Evolutionary conservation across 2,113 vertebrate species (phyloP).

Genomic region (Paratilapia polleni): DNA sequence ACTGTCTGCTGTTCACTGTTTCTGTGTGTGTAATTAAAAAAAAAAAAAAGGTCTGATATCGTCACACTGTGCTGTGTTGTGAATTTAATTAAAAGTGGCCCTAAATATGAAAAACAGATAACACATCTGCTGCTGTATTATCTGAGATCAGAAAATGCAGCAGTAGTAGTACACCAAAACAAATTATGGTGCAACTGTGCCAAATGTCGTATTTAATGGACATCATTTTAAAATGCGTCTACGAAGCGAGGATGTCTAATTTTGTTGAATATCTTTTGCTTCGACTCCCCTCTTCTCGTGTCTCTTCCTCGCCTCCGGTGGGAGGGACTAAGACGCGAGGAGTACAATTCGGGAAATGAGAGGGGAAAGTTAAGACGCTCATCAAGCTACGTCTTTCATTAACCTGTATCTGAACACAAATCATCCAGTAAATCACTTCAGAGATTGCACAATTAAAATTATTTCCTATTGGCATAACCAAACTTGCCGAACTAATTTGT

Average conservation of each 20-base stretch:
- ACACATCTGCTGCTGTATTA: neutral
- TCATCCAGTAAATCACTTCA: neutral
- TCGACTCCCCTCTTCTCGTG: neutral
- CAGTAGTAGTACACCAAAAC: rapidly evolving
- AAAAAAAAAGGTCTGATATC: neutral
- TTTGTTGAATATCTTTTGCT: neutral
- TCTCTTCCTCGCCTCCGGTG: neutral
- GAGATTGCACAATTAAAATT: neutral
- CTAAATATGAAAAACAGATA: neutral
- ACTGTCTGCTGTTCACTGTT: neutral
- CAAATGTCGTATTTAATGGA: neutral
- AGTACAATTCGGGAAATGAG: neutral
- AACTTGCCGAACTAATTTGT: neutral
- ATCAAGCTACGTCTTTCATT: neutral
- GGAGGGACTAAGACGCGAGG: neutral
- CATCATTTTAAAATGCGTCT: neutral
- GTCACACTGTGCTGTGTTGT: rapidly evolving
- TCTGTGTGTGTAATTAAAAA: neutral
- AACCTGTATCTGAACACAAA: neutral
- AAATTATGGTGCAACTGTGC: neutral
- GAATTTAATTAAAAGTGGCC: neutral
- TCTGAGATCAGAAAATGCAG: neutral
- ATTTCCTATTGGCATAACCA: neutral
- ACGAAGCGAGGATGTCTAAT: neutral
- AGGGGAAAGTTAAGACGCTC: neutral